A percentile compares a stretch with the other conserved stretches of the same genome.
These are phyloP conservation scores for Acleris emargana DNA, from an alignment of 2,888 invertebrate genomes.

Conservation along the genomic window DNA sequence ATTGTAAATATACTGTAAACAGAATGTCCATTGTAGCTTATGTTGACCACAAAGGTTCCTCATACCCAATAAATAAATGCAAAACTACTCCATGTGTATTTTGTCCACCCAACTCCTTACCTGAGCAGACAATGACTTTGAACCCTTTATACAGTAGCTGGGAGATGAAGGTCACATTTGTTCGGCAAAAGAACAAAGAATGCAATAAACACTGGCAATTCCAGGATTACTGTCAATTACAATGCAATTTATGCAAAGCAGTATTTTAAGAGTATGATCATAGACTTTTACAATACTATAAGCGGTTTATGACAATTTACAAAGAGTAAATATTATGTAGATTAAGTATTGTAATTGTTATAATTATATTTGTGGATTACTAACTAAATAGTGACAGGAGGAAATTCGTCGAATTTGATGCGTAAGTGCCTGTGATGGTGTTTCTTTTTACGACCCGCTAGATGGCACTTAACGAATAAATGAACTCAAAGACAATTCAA, in stretches of 20 bases:
- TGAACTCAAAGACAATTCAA: too few species aligned
- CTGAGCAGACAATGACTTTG: slow-evolving; percentile 18
- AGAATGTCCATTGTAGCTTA: slow-evolving; percentile 83
- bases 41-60: slow-evolving; percentile 84
- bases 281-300: too few species aligned
- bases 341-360: too few species aligned
- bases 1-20: slow-evolving; percentile 83
- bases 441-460: neutral
- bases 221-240: neutral
- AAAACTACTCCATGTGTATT: slow-evolving; percentile 72
- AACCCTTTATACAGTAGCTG: slow-evolving; percentile 1
- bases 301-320: too few species aligned
- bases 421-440: neutral
- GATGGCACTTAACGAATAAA: neutral
- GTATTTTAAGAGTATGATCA: too few species aligned
- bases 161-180: slow-evolving; percentile 20
- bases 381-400: too few species aligned
- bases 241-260: neutral
- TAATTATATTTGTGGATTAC: too few species aligned
- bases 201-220: neutral
- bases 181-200: slow-evolving; percentile 4
- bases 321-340: too few species aligned
- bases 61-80: slow-evolving; percentile 81
- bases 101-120: slow-evolving; percentile 48
- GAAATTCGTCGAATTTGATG: too few species aligned